Conservation (phyloP, 2,888 invertebrate genomes). For the Altica lythri region DNA sequence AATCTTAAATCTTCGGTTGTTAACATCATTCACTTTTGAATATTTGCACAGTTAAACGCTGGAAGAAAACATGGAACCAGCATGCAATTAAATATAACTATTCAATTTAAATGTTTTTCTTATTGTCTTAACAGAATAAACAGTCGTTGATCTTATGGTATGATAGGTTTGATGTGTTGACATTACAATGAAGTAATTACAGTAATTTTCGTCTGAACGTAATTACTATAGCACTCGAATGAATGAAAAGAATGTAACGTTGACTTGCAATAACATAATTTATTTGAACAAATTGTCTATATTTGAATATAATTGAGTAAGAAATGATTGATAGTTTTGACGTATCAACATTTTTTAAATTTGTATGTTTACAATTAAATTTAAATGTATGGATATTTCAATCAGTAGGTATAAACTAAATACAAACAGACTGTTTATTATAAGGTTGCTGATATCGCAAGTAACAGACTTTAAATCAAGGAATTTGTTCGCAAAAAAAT, state of each 20-base stretch:
- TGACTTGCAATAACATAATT: neutral
- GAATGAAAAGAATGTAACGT: conserved; percentile 13
- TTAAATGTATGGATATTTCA: no score
- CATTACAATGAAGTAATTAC: conserved; percentile 30
- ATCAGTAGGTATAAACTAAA: no score
- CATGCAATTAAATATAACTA: conserved; percentile 14
- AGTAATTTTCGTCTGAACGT: conserved; percentile 22
- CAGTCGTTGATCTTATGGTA: conserved; percentile 25
- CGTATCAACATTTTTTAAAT: no score
- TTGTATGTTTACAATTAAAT: no score
- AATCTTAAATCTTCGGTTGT: neutral
- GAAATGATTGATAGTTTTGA: no score
- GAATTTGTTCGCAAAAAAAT: no score
- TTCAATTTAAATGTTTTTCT: conserved; percentile 25
- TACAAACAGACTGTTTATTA: no score
- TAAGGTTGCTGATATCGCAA: no score
- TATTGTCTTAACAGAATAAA: conserved; percentile 23
- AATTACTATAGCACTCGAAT: conserved; percentile 20
- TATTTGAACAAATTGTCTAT: no score
- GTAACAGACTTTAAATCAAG: no score
- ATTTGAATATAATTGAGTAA: no score
- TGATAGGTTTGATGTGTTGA: conserved; percentile 31
- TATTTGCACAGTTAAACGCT: conserved; percentile 17
- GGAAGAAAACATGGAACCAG: conserved; percentile 5
- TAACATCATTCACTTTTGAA: conserved; percentile 5